phyloP scores from a whole-genome alignment of 2,797 vertebrate genomes.

The Gadopsis bispinosus region DNA sequence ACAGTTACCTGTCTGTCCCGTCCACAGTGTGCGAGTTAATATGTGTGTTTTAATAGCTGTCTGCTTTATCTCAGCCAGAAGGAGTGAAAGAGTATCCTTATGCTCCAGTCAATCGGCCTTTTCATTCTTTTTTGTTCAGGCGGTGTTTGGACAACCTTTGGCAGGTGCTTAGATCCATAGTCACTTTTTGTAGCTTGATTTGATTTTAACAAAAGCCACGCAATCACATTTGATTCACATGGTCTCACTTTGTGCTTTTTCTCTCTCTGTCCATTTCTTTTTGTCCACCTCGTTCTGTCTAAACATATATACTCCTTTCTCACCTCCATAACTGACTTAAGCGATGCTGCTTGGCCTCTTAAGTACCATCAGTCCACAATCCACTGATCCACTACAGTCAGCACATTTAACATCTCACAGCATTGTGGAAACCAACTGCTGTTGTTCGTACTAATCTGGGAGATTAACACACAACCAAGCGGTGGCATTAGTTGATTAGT shows the following conservation, averaged over 20 bases:
- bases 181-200: constrained; percentile 58
- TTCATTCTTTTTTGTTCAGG: constrained; percentile 65
- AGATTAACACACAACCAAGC: constrained; percentile 45
- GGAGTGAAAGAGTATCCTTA: constrained; percentile 62
- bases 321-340: not conserved
- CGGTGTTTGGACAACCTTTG: constrained; percentile 71
- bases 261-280: constrained; percentile 8
- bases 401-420: constrained; percentile 20
- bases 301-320: not conserved
- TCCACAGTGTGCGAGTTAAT: constrained; percentile 34
- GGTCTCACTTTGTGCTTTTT: constrained; percentile 4
- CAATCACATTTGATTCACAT: constrained; percentile 32
- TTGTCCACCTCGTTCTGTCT: not conserved
- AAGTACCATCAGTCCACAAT: constrained; percentile 5
- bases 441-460: constrained; percentile 28
- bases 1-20: constrained; percentile 14
- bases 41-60: constrained; percentile 61
- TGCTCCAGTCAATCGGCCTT: constrained; percentile 62
- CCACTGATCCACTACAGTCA: constrained; percentile 14
- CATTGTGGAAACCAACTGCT: constrained; percentile 9
- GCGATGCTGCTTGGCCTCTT: constrained; percentile 14
- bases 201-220: constrained; percentile 35
- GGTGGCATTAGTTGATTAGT: constrained; percentile 22
- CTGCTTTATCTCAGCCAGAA: constrained; percentile 68
- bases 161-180: constrained; percentile 65